A percentile compares a stretch with the other conserved stretches of the same genome.
These are phyloP conservation scores for Verasper variegatus DNA, from an alignment of 2,113 vertebrate species.

Conservation along the genomic window DNA sequence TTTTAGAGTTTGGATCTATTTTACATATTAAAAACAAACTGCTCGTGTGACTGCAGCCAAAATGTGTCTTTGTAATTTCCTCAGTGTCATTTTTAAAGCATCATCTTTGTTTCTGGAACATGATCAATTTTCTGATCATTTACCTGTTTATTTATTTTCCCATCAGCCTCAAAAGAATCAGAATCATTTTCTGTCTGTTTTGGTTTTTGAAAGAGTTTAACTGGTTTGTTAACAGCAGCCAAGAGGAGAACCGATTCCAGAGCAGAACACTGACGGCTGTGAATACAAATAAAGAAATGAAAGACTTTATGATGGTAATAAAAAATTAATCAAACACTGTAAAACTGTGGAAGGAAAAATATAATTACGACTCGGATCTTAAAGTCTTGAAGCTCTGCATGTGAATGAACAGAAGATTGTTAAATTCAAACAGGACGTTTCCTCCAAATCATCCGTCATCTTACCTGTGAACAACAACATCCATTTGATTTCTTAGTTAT, in stretches of 20 bases:
- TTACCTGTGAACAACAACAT: not conserved
- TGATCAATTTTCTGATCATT: not conserved
- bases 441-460: too few species aligned
- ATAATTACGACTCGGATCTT: conserved; percentile 39
- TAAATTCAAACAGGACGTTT: too few species aligned
- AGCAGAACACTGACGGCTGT: too few species aligned
- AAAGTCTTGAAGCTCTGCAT: conserved; percentile 10
- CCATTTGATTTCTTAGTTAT: too few species aligned
- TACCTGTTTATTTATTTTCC: not conserved
- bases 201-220: not conserved
- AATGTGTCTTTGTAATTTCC: too few species aligned
- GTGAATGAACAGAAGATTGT: not conserved
- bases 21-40: too few species aligned
- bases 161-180: too few species aligned
- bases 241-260: not conserved
- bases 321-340: conserved; percentile 55
- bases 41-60: too few species aligned
- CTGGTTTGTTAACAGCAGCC: not conserved
- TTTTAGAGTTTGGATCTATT: too few species aligned
- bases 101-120: not conserved
- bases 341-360: conserved; percentile 29
- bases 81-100: too few species aligned
- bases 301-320: conserved; percentile 36
- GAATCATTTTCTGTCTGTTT: not conserved
- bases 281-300: conserved; percentile 47